phyloP scores from a whole-genome alignment of 2,113 vertebrate species.

The Actenoides lindsayi region DNA sequence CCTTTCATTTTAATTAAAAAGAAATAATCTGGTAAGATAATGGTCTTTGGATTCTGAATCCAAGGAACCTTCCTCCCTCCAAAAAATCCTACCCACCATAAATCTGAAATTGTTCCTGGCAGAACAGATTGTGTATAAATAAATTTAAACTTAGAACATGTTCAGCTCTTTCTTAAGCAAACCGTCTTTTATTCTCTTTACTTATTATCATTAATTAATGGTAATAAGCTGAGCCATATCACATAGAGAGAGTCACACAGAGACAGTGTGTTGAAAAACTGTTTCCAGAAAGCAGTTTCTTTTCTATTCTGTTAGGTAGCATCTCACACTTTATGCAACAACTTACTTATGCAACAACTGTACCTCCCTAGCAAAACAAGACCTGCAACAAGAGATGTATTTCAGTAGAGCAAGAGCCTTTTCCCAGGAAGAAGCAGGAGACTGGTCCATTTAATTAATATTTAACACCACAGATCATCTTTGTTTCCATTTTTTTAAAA shows the following conservation, averaged over 20 bases:
- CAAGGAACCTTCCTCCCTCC: neutral
- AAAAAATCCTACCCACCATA: neutral
- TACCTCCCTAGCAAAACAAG: neutral
- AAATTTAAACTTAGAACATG: neutral
- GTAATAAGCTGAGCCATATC: neutral
- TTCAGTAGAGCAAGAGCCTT: neutral
- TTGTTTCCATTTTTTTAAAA: neutral
- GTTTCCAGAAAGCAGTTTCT: neutral
- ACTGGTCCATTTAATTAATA: neutral
- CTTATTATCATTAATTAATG: neutral
- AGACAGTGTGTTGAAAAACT: neutral
- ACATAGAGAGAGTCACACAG: neutral
- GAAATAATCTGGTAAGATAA: neutral
- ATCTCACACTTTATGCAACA: neutral
- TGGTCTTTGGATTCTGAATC: neutral
- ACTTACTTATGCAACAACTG: neutral
- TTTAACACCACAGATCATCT: neutral
- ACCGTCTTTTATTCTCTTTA: neutral
- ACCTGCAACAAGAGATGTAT: neutral
- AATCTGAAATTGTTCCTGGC: neutral
- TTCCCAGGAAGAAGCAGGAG: neutral
- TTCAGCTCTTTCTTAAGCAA: neutral
- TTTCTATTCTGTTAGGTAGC: neutral
- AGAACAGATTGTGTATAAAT: neutral
- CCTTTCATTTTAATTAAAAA: neutral